Evolutionary conservation across 2,113 vertebrate species (phyloP).

Genomic region (Rattus rattus): DNA sequence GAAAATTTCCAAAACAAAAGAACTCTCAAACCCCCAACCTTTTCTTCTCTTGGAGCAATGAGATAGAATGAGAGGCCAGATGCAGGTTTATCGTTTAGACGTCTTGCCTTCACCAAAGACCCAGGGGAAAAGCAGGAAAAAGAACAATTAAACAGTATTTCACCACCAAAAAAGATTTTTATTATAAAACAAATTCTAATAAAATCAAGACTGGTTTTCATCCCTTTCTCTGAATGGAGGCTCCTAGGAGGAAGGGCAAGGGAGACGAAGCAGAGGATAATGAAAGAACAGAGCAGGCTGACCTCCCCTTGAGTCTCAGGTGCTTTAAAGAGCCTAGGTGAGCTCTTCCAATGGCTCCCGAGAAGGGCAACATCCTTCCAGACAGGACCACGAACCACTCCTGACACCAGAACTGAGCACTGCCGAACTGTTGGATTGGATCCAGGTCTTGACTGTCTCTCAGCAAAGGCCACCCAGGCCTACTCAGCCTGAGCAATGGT

Average conservation of each 20-base stretch:
- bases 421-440: constrained; percentile 37
- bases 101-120: constrained; percentile 48
- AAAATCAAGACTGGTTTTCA: constrained; percentile 74
- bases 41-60: constrained; percentile 23
- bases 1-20: background rate
- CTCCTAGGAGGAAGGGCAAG: constrained; percentile 5
- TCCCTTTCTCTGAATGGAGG: constrained; percentile 19
- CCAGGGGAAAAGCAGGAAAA: constrained; percentile 33
- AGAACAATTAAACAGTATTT: constrained; percentile 61
- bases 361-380: constrained; percentile 48
- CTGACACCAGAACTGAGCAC: constrained; percentile 32
- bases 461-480: constrained; percentile 74
- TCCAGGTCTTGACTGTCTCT: constrained; percentile 68
- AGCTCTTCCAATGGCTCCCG: constrained; percentile 66
- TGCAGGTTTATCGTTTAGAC: constrained; percentile 11
- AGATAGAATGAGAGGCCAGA: background rate
- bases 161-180: constrained; percentile 76
- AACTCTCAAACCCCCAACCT: background rate
- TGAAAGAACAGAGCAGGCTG: constrained; percentile 63
- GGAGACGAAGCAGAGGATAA: constrained; percentile 22
- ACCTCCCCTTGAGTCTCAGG: constrained; percentile 55
- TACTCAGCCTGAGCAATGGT: constrained; percentile 86
- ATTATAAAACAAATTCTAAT: constrained; percentile 79
- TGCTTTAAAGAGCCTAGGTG: constrained; percentile 45
- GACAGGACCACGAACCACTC: constrained; percentile 49